phyloP scores from a whole-genome alignment of 2,888 invertebrate species.

The Hoplodrina ambigua region DNA sequence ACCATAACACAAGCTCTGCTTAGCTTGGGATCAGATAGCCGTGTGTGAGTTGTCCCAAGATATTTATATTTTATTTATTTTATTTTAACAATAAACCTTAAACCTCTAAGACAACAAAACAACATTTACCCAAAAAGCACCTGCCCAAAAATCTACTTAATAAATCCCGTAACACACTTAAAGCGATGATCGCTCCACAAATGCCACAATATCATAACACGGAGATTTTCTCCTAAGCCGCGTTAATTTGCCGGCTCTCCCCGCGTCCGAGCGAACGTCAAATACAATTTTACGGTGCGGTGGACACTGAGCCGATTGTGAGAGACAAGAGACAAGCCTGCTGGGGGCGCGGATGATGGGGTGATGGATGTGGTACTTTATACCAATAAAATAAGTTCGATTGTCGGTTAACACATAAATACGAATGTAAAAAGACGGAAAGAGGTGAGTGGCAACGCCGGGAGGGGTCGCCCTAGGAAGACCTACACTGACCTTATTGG shows the following conservation, averaged over 20 bases:
- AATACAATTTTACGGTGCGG: constrained; percentile 89
- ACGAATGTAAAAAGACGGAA: not conserved
- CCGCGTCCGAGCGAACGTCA: constrained; percentile 84
- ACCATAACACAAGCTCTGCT: no score
- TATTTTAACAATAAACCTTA: not conserved
- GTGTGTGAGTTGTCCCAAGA: no score
- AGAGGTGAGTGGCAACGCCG: no score
- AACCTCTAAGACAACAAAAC: not conserved
- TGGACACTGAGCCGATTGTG: constrained; percentile 89
- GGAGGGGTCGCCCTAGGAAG: no score
- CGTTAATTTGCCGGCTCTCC: constrained; percentile 79
- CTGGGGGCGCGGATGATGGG: constrained; percentile 58
- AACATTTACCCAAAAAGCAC: constrained; percentile 26
- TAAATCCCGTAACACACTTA: constrained; percentile 79
- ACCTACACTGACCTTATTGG: no score
- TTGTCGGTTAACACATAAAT: not conserved
- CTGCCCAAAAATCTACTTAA: constrained; percentile 58
- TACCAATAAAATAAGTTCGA: not conserved
- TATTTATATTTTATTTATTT: no score
- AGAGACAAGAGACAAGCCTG: constrained; percentile 87
- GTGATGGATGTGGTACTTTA: constrained; percentile 66
- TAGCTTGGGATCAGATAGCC: no score
- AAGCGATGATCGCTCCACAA: constrained; percentile 78
- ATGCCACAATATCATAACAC: constrained; percentile 83
- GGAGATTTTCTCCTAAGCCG: constrained; percentile 87